A percentile compares a stretch with the other conserved stretches of the same genome.
Evolutionary conservation across 2,113 vertebrate species (phyloP).

Genomic region (Vireo altiloquus): DNA sequence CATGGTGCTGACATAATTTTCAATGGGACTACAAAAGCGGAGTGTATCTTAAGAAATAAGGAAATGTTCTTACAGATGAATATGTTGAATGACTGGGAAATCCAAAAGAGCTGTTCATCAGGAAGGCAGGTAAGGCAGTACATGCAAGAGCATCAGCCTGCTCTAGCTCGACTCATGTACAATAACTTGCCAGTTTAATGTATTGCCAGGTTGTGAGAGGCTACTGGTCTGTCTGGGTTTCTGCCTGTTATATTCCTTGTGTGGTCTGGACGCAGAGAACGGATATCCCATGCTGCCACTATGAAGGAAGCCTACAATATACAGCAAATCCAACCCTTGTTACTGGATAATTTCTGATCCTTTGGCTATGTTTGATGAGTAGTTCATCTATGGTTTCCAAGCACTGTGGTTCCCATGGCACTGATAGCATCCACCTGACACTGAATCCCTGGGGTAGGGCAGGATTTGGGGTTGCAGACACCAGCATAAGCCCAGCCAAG

Average conservation of each 20-base stretch:
- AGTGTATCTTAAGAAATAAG: not conserved
- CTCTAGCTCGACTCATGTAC: not conserved
- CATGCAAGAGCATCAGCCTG: not conserved
- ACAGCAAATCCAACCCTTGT: not conserved
- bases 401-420: not conserved
- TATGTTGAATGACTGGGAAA: not conserved
- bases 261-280: not conserved
- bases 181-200: not conserved
- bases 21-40: not conserved
- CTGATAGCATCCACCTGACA: not conserved
- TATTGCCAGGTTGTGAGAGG: not conserved
- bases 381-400: not conserved
- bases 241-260: not conserved
- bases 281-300: not conserved
- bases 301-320: not conserved
- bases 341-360: not conserved
- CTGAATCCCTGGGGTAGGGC: not conserved
- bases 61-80: not conserved
- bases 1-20: not conserved
- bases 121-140: not conserved
- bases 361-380: not conserved
- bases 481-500: not conserved
- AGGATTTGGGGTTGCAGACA: not conserved
- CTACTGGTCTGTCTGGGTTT: not conserved
- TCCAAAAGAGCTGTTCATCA: not conserved